Conservation (phyloP, 2,797 vertebrate genomes). For the Pseudopleuronectes americanus region DNA sequence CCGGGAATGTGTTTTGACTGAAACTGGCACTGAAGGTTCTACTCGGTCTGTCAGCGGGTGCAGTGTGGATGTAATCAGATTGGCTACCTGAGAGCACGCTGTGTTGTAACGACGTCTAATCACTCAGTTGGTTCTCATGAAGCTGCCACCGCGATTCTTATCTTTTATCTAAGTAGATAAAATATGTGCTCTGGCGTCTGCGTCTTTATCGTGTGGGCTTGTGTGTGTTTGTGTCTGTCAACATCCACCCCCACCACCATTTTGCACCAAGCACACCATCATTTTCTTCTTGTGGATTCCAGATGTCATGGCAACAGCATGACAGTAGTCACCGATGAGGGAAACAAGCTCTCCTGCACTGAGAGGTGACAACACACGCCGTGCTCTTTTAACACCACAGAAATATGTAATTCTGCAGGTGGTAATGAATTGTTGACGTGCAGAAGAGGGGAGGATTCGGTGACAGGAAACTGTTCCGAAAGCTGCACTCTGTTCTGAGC, state of each 20-base stretch:
- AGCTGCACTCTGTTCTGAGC: slow-evolving; percentile 24
- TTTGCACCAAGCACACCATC: slow-evolving; percentile 12
- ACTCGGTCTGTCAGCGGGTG: slow-evolving; percentile 38
- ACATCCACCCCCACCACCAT: not conserved
- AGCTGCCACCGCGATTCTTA: slow-evolving; percentile 9
- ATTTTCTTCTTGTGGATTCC: slow-evolving; percentile 51
- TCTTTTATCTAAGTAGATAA: slow-evolving; percentile 33
- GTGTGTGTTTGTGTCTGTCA: slow-evolving; percentile 22
- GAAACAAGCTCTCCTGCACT: slow-evolving; percentile 25
- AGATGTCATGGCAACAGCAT: slow-evolving; percentile 75
- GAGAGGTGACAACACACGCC: slow-evolving; percentile 19
- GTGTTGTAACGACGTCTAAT: slow-evolving; percentile 38
- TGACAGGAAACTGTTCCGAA: slow-evolving; percentile 36
- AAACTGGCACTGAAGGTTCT: slow-evolving; percentile 38
- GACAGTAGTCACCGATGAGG: slow-evolving; percentile 58
- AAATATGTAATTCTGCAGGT: slow-evolving; percentile 11
- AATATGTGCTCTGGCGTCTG: slow-evolving; percentile 13
- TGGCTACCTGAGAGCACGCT: slow-evolving; percentile 38
- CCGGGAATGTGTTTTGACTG: slow-evolving; percentile 46
- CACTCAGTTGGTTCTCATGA: slow-evolving; percentile 50
- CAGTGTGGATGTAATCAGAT: slow-evolving; percentile 34
- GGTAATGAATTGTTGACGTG: slow-evolving; percentile 17
- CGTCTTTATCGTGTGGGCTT: not conserved
- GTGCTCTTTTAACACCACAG: not conserved
- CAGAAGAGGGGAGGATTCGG: not conserved